Evolutionary conservation across 2,113 vertebrate genomes (phyloP), one percentile per base, ranked within the genome.

Genomic region (Colistium nudipinnis): DNA sequence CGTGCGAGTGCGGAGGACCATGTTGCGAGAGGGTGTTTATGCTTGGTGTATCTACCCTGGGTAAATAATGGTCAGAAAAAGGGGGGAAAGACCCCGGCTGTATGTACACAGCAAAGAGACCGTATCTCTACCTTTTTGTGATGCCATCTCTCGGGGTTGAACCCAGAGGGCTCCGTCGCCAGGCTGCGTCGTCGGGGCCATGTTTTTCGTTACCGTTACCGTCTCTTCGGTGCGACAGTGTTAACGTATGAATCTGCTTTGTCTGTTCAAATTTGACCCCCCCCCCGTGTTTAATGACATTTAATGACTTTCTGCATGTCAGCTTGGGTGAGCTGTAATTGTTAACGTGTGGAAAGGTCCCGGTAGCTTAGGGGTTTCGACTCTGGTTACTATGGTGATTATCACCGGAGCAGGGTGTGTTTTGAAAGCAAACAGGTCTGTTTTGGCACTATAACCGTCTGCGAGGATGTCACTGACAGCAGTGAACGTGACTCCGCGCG

Each of bases 401-500:
- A 91, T 93, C 91, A 51, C 57, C 48, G 70, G 68, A 65, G 54
- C 74, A 49, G 80, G 59, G 81, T 67, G 77, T 93, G 90, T 92
- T 90, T 89, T 91, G 82, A 91, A 91, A 92, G 91, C 92, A 92
- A 92, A 92, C 88, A 84, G 62, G 67, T 71, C 60, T 88, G 84
- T 92, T 91, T 90, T 90, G 84, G 68, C 74, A 76, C 80, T 49
- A 77, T 25, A 53, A 75, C 35, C 24, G 13, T 63, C 49, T n/a
- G 45, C 36, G 60, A 57, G 75, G 70, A 80, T 80, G 72, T 71
- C 47, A 62, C 60, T 35, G 63, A 62, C 39, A 17, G 69, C 45
- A 66, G 11, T 47, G 73, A 51, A 19, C 44, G 54, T 54, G 4
- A 22, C 7, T 27, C 14, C 30, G 20, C 27, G 20, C 16, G 4